Conservation (phyloP, 2,888 invertebrate species). For the Atrina japonica region DNA sequence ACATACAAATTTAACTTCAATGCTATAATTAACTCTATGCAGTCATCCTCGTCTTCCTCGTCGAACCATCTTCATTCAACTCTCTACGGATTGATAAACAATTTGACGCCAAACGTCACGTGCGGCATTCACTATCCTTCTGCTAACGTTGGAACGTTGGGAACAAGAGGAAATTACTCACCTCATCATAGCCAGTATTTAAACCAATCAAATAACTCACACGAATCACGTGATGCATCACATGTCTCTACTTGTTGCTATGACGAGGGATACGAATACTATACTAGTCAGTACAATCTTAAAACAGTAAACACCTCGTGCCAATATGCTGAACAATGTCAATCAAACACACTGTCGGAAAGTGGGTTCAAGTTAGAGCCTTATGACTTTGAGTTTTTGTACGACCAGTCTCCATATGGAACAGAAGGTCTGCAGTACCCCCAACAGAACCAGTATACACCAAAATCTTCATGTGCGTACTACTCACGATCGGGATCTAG, state of each 20-base stretch:
- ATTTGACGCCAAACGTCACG: conserved; percentile 24
- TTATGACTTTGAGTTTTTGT: too few relatives aligned
- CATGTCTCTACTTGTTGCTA: not conserved
- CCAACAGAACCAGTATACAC: too few relatives aligned
- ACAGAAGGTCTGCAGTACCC: too few relatives aligned
- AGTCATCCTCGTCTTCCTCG: conserved; percentile 27
- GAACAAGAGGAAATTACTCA: too few relatives aligned
- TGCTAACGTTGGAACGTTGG: too few relatives aligned
- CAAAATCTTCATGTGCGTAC: conserved; percentile 5
- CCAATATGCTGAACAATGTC: not conserved
- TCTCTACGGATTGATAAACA: conserved; percentile 34
- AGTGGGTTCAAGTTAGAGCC: not conserved
- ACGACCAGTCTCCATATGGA: too few relatives aligned
- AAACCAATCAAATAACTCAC: too few relatives aligned
- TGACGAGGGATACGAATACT: conserved; percentile 1
- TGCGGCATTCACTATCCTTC: conserved; percentile 15
- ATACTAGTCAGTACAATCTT: conserved; percentile 20
- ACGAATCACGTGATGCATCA: too few relatives aligned
- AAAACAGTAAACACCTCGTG: conserved; percentile 6
- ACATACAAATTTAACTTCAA: conserved; percentile 61
- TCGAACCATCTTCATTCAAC: conserved; percentile 26
- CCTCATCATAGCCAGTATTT: too few relatives aligned
- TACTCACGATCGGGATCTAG: not conserved
- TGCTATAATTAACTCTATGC: conserved; percentile 45
- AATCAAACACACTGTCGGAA: conserved; percentile 4